Evolutionary conservation across 1,140 invertebrate species (phyloP).

Genomic region (Neotoxoptera formosana): DNA sequence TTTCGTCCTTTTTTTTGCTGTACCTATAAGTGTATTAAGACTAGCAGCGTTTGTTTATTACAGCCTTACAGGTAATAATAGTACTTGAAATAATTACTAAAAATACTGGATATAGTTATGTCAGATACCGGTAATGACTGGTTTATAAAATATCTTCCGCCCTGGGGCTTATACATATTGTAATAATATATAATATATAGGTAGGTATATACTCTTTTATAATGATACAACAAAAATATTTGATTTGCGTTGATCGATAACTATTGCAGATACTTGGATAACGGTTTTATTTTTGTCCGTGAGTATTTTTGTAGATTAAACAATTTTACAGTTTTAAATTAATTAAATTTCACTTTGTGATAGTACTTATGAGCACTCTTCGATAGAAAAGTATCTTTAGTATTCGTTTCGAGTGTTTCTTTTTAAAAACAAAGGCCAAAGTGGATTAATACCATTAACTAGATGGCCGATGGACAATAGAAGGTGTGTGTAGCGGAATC

Average conservation of each 20-base stretch:
- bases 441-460: slow-evolving; percentile 54
- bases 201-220: neutral
- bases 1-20: neutral
- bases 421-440: slow-evolving; percentile 50
- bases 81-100: neutral
- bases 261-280: neutral
- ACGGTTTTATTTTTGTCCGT: neutral
- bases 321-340: neutral
- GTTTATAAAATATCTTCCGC: neutral
- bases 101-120: neutral
- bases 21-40: neutral
- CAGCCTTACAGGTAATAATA: neutral
- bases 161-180: neutral
- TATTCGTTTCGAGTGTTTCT: slow-evolving; percentile 14
- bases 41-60: neutral
- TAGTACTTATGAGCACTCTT: slow-evolving; percentile 4
- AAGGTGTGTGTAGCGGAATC: slow-evolving; percentile 42
- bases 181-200: neutral
- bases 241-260: neutral
- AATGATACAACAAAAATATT: neutral
- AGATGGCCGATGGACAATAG: slow-evolving; percentile 46
- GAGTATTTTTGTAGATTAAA: slow-evolving; percentile 1
- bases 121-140: neutral
- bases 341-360: slow-evolving; percentile 4
- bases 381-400: neutral